phyloP scores from a whole-genome alignment of 2,113 vertebrate species.

The Cercopithecus mona region DNA sequence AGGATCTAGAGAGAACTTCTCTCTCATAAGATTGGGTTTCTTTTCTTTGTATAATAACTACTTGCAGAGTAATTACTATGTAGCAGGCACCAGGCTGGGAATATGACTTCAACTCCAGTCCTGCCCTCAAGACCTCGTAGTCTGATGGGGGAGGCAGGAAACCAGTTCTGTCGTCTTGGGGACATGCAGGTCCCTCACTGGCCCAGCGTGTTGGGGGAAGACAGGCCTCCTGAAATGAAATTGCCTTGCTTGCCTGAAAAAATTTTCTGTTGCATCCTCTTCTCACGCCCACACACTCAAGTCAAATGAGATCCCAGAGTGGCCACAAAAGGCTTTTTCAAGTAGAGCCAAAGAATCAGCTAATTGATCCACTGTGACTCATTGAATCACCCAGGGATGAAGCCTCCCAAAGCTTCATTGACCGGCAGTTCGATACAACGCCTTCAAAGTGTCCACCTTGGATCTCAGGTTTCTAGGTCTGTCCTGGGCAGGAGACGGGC shows the following conservation, averaged over 20 bases:
- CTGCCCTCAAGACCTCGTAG: background rate
- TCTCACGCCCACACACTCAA: background rate
- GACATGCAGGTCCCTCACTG: background rate
- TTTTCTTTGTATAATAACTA: background rate
- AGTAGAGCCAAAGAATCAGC: background rate
- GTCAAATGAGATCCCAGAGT: background rate
- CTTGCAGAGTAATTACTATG: background rate
- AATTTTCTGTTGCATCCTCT: background rate
- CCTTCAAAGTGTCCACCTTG: background rate
- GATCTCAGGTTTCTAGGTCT: background rate
- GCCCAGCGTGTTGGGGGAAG: background rate
- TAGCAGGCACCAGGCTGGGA: background rate
- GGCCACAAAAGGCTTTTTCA: background rate
- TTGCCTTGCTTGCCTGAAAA: background rate
- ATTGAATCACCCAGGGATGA: background rate
- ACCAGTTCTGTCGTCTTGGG: background rate
- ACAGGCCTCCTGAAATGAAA: background rate
- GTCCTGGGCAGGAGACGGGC: background rate
- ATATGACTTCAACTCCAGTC: background rate
- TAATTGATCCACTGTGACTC: background rate
- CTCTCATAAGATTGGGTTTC: background rate
- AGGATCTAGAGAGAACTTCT: background rate
- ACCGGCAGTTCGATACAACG: fast-evolving
- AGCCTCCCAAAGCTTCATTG: background rate
- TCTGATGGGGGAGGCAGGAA: background rate